Percentiles rank a stretch among this genome's conserved stretches.
phyloP scores from a whole-genome alignment of 2,888 invertebrate species.

The Sphaerophoria taeniata region DNA sequence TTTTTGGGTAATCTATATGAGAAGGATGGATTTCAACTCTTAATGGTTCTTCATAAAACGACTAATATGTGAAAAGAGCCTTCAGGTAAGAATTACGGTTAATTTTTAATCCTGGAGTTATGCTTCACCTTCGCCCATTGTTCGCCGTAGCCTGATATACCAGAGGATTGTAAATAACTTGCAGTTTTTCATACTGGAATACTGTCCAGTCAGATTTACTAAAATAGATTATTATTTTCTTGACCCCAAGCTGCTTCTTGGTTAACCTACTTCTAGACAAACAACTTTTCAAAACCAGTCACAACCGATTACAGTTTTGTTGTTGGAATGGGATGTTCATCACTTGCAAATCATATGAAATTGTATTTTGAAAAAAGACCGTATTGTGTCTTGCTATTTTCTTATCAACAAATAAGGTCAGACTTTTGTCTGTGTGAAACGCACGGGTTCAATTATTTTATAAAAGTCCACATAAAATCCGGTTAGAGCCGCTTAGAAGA shows the following conservation, averaged over 20 bases:
- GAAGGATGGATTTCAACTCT: too few relatives aligned
- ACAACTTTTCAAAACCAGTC: slow-evolving; percentile 62
- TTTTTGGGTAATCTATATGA: too few relatives aligned
- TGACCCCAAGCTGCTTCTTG: slow-evolving; percentile 51
- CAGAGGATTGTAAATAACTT: too few relatives aligned
- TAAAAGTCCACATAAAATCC: slow-evolving; percentile 62
- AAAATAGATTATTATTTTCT: slow-evolving; percentile 32
- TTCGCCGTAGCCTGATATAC: too few relatives aligned
- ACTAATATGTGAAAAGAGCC: too few relatives aligned
- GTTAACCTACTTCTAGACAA: slow-evolving; percentile 67
- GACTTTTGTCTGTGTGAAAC: slow-evolving; percentile 48
- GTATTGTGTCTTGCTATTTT: slow-evolving; percentile 16
- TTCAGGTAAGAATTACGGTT: too few relatives aligned
- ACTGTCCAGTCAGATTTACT: slow-evolving; percentile 8
- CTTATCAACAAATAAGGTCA: slow-evolving; percentile 68
- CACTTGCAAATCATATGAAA: slow-evolving; percentile 3
- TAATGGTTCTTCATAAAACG: too few relatives aligned
- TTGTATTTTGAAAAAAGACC: slow-evolving; percentile 15
- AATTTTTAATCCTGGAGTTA: too few relatives aligned
- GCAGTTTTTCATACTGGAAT: not conserved
- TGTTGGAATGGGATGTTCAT: slow-evolving; percentile 19
- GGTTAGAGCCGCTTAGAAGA: slow-evolving; percentile 24
- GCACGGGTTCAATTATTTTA: slow-evolving; percentile 58
- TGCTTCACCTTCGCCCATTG: too few relatives aligned
- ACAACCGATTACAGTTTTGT: slow-evolving; percentile 22